Evolutionary conservation across 2,113 vertebrate genomes (phyloP), one percentile per base, ranked within the genome.

Genomic region (Rhabdomys dilectus): DNA sequence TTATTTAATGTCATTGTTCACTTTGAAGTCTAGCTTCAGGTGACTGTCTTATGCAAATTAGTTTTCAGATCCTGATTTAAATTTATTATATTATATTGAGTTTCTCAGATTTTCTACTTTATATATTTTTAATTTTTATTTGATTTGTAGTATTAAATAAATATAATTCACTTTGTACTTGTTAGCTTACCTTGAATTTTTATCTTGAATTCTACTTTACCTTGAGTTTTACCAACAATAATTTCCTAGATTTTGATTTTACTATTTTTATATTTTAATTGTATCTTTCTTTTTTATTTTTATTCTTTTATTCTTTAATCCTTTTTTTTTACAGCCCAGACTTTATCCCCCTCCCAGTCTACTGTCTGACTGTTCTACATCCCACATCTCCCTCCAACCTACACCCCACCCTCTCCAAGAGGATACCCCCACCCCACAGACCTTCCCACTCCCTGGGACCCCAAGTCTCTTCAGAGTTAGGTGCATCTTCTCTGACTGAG

Each of bases 1-100:
- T n/a, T 92, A 11, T 92, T 89, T 60, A 48, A 82, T 82, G 17
- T 45, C 51, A 72, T 77, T 70, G 89, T 93, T 70, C 84, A 89
- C 60, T 70, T 92, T 88, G 77, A 19, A 26, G 19, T 86, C 9
- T 84, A 84, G 21, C 10, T 91, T 53, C 82, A 48, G 36, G 77
- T 91, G 16, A 56, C 29, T 3, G 1, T 56, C 11, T 88, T 80
- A 60, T 39, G 39, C 19, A 15, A 16, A 17, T 48, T 68, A 75
- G 39, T 94, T 86, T 51, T 56, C 24, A 84, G 88, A 90, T 93
- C 2, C 12, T 91, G 36, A 58, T 58, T 70, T 87, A 88, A 72
- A 91, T 81, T 29, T 62, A 77, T 64, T 60, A 51, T 62, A 77
- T 64, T 60, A 51, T n/a, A 48, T 64, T 91, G 42, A 87, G 66